These are phyloP conservation scores for Echinarachnius parma DNA, from an alignment of 53 echinoderm and acorn worm species.

Conservation along the genomic window DNA sequence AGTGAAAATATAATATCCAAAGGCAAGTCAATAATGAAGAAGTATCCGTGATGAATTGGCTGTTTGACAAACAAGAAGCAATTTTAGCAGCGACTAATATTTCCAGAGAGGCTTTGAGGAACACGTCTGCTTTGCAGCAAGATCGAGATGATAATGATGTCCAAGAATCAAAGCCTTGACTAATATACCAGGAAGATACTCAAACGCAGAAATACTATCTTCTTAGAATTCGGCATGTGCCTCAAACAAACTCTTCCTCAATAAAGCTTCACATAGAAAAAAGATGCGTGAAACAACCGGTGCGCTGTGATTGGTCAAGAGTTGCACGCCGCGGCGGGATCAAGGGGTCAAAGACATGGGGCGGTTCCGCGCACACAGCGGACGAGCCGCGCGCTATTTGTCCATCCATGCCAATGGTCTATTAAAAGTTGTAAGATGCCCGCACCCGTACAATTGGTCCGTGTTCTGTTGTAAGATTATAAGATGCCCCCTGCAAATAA, in stretches of 20 bases:
- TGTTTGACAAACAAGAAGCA: too few relatives aligned
- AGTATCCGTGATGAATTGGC: conserved; percentile 1
- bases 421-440: not conserved
- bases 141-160: too few relatives aligned
- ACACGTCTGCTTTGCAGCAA: too few relatives aligned
- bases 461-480: not conserved
- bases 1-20: too few relatives aligned
- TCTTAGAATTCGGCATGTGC: too few relatives aligned
- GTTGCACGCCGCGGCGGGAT: conserved; percentile 2
- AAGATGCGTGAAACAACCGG: not conserved
- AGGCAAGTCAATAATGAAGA: not conserved
- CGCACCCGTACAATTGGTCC: not conserved
- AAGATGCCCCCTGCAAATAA: not conserved
- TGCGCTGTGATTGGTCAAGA: conserved; percentile 32
- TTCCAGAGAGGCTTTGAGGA: not conserved
- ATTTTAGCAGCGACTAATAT: too few relatives aligned
- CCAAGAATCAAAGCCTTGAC: too few relatives aligned
- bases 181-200: too few relatives aligned
- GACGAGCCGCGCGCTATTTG: not conserved
- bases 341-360: not conserved
- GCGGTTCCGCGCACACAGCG: not conserved
- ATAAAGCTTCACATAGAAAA: not conserved
- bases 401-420: not conserved
- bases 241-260: not conserved
- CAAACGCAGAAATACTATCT: too few relatives aligned